Evolutionary conservation across 2,797 vertebrate species (phyloP), one percentile per base, ranked within the genome.

Genomic region (Vipera latastei): DNA sequence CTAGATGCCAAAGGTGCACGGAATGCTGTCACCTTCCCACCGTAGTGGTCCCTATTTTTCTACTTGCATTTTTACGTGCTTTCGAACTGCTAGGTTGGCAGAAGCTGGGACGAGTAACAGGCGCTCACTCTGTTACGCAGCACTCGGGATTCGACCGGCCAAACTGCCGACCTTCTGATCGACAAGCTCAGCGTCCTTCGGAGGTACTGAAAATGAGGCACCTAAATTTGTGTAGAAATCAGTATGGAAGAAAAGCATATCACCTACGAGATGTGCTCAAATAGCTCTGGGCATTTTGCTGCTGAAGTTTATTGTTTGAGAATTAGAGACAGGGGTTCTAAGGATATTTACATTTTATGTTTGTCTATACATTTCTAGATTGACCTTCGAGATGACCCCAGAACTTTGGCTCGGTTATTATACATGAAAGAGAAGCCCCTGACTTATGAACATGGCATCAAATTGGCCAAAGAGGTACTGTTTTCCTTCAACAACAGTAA

Each of bases 341-440:
- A 65, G 48, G 32, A 14, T 28, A 26, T 32, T 93, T 48, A 94
- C 25, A 38, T 38, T 83, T 11, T 25, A 14, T 4, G 2, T 92
- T 60, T 92, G 1, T 97, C 25, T 94, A 0, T 96, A 95, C 95
- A 93, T 86, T 95, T 25, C 95, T 92, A 98, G 98, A 98, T 98
- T 88, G 98, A 98, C 94, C 97, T 98, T 78, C 97, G 98, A 14
- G 98, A 99, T 90, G 98, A 98, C 94, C 98, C 98, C 91, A 99
- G 98, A 97, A 99, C 98, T 53, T 97, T 99, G 97, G 97, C 98
- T 1, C 98, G 98, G n/a, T 96, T 99, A 92, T 97, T 98, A 60
- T 98, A 98, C 63, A 98, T 98, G 98, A 99, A 99, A 95, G 98
- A 99, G 95, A 98, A 98, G 91, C 98, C 98, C 83, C 97, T 99